Evolutionary conservation across 2,888 invertebrate genomes (phyloP), one percentile per base, ranked within the genome.

Genomic region (Thymelicus lineola): DNA sequence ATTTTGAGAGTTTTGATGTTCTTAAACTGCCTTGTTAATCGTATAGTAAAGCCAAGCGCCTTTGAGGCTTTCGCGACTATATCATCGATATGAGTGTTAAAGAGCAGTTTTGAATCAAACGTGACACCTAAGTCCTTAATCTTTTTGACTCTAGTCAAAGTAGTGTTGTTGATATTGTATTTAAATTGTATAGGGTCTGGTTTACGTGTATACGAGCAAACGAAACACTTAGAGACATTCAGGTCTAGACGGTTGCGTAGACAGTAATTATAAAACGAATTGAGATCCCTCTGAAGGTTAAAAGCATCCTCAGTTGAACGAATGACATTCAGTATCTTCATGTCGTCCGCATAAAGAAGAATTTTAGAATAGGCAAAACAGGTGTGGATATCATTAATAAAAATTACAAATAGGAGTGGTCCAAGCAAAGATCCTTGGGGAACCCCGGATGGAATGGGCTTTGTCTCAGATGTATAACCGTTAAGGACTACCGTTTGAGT

Each of bases 1-100:
- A 50, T 63, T 35, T 63, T 63, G 1, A 62, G 12, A 10, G 62
- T 63, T 50, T 63, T 63, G 28, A 63, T 50, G 12, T 36, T 50
- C 46, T 63, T 50, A 20, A 63, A 63, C 14, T 63, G 28, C 10
- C 46, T 12, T 10, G 62, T 46, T 36, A 36, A 6, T 10, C 50
- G 10, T 0, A 63, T 14, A 12, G 50, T 14, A 50, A 63, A 63
- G 36, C 62, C 50, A 14, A 63, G 62, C 4, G 38, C 17, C 46
- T 35, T 57, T 14, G 57, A 28, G 20, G 62, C 28, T 45, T 62
- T 62, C 14, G 9, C 50, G 14, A 50, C 35, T 35, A 62, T 62
- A 62, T 57, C 10, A 57, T 57, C 14, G 12, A 57, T 35, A 35
- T 57, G 57, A 1, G 14, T 57, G 6, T 57, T 15, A 15, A 57